Conservation (phyloP, 2,888 invertebrate genomes). For the Thymelicus acteon region DNA sequence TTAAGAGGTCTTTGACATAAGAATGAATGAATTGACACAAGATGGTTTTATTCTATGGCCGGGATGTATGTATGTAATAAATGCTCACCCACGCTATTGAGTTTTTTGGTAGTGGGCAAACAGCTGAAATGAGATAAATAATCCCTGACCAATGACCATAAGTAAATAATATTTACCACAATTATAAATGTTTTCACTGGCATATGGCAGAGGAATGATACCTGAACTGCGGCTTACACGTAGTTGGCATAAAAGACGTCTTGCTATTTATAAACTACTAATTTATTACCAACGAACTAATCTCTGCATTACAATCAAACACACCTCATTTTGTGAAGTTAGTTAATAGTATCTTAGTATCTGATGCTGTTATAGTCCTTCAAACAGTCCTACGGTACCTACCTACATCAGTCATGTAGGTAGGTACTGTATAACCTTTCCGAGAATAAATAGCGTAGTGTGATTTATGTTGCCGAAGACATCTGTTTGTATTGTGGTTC, state of each 20-base stretch:
- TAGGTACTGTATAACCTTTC: constrained; percentile 19
- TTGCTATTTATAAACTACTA: neutral
- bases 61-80: no score
- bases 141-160: no score
- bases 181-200: no score
- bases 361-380: constrained; percentile 10
- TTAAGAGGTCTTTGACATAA: no score
- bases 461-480: constrained; percentile 31
- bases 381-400: neutral
- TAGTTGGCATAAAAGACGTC: neutral
- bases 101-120: no score
- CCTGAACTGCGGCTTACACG: no score
- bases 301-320: neutral
- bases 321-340: constrained; percentile 2
- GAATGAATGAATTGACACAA: no score
- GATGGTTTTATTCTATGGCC: no score
- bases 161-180: no score
- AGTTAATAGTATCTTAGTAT: constrained; percentile 13
- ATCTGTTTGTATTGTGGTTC: constrained; percentile 27
- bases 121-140: no score
- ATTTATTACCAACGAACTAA: neutral
- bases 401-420: neutral
- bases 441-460: constrained; percentile 31
- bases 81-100: no score
- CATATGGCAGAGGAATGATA: no score